Conservation (phyloP, 2,113 vertebrate genomes). For the Leucoraja erinaceus region DNA sequence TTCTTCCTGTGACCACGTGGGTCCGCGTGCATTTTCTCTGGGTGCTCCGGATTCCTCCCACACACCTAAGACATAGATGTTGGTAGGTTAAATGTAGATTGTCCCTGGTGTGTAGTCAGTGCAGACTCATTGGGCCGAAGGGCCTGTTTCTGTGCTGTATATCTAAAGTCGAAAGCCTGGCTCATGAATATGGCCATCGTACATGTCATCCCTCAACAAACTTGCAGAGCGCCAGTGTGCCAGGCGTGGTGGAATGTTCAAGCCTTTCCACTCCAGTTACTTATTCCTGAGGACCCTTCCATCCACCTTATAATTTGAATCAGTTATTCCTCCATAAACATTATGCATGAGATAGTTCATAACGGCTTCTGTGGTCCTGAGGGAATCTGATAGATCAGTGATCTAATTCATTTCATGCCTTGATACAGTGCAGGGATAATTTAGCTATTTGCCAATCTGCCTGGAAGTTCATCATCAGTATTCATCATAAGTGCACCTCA, state of each 20-base stretch:
- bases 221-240: neutral
- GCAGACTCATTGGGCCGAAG: no score
- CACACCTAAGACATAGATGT: no score
- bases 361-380: neutral
- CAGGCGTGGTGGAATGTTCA: neutral
- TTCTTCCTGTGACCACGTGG: no score
- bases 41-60: no score
- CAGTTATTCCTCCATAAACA: neutral
- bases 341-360: neutral
- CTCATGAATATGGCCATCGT: neutral
- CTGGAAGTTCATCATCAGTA: neutral
- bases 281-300: neutral
- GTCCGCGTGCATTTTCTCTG: no score
- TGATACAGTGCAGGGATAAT: neutral
- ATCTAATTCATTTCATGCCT: neutral
- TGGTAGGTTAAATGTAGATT: no score
- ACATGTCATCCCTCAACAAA: neutral
- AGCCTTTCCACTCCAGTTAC: neutral
- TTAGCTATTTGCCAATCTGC: neutral
- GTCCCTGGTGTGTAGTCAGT: no score
- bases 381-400: neutral
- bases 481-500: neutral
- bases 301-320: neutral
- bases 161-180: no score
- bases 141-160: no score